Percentiles rank a stretch among this genome's conserved stretches.
These are phyloP conservation scores for Petrolisthes cinctipes DNA, from an alignment of 2,888 invertebrate species.

Conservation along the genomic window DNA sequence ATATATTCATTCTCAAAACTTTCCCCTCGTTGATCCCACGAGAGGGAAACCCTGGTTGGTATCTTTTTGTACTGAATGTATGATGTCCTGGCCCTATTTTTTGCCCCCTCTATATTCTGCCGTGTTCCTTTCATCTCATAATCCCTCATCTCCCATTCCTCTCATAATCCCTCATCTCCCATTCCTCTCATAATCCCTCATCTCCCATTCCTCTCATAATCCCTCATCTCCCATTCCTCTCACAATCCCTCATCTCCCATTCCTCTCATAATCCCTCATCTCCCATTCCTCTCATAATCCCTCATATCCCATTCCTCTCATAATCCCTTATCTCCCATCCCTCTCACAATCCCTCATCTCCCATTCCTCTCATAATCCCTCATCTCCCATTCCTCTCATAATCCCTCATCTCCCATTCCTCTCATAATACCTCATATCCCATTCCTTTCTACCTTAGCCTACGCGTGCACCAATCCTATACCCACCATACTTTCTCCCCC, in stretches of 20 bases:
- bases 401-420: background rate
- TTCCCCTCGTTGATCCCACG: too few species aligned
- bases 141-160: background rate
- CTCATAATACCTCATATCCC: background rate
- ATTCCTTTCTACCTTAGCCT: background rate
- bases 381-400: background rate
- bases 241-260: background rate
- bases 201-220: background rate
- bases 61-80: too few species aligned
- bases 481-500: background rate
- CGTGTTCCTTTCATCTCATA: background rate
- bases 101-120: too few species aligned
- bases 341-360: constrained; percentile 30
- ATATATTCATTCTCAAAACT: too few species aligned
- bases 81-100: too few species aligned
- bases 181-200: background rate
- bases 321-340: background rate
- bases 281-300: background rate
- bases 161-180: background rate
- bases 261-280: background rate
- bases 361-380: background rate
- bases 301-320: background rate
- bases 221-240: background rate
- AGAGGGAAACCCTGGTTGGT: too few species aligned
- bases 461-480: background rate